Evolutionary conservation across 2,888 invertebrate species (phyloP).

Genomic region (Therioaphis trifolii): DNA sequence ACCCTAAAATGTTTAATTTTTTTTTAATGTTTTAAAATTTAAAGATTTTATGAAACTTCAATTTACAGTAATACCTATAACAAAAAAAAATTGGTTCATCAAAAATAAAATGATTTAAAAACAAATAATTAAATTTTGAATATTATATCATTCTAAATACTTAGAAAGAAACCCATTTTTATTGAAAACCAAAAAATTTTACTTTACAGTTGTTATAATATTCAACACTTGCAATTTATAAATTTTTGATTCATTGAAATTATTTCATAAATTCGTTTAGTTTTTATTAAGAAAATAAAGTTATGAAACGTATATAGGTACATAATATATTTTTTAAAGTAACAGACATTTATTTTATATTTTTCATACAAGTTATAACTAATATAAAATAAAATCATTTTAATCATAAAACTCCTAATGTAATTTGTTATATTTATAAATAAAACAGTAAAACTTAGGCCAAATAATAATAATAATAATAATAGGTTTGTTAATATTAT

Average conservation of each 20-base stretch:
- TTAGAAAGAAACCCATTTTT: not conserved
- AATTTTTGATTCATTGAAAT: not conserved
- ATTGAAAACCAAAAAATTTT: not conserved
- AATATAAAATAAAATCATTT: not conserved
- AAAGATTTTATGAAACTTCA: not conserved
- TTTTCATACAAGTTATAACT: conserved; percentile 8
- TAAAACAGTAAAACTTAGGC: not conserved
- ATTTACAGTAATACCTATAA: not conserved
- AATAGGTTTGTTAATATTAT: not conserved
- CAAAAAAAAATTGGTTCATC: not conserved
- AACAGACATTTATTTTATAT: conserved; percentile 37
- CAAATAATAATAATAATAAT: not conserved
- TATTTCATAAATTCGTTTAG: conserved; percentile 27
- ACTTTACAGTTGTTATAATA: not conserved
- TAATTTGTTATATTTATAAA: not conserved
- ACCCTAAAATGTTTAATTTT: not conserved
- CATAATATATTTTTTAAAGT: conserved; percentile 43
- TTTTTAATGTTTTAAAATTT: not conserved
- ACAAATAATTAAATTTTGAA: not conserved
- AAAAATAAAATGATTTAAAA: not conserved
- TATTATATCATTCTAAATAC: not conserved
- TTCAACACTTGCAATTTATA: not conserved
- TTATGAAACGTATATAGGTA: not conserved
- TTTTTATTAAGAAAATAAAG: not conserved
- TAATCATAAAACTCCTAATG: not conserved